Base-by-base conservation (phyloP, 2,888 invertebrate species). In the Bombylius discolor region DNA sequence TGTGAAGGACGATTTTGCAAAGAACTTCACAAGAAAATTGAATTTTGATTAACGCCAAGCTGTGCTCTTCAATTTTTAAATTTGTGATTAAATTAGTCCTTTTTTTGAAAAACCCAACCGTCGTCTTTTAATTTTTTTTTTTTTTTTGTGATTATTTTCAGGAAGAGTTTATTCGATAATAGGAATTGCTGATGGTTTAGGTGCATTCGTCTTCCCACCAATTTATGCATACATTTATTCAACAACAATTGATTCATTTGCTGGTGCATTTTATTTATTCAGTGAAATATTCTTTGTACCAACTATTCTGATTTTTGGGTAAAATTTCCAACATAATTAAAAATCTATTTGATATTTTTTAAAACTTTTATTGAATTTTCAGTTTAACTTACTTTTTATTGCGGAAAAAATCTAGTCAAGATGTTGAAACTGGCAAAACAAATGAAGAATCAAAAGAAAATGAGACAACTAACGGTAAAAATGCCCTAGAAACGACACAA, bases 211-310 rank as follows among this genome's bases (percentile, higher is more conserved):
- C 6, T 73, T 73, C 50, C 69, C 72, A 23, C 67, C 70, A 33
- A 61, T 74, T n/a, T 74, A 67, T 52, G 70, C 70, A 58, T 61
- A 62, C 11, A 66, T 74, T 11, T 74, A 74, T 56, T 60, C 65
- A 12, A 61, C 60, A 13, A 68, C 70, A 0, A 64, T 73, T 4
- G 68, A 70, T n/a, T 56, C 62, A 7, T 73, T 73, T 58, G 70
- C 72, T 2, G 73, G 74, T 3, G 72, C 73, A 5, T 69, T 74
- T 54, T 73, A 68, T 56, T 53, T 74, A 6, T 70, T 73, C 57
- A 67, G 71, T 31, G 72, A 74, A 63, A 61, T 72, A 4, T 74
- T 73, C 54, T 70, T 70, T 36, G 55, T 72, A 5, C 70, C 71
- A 12, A 72, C 70, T 58, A 65, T 69, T 13, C 53, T 73, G n/a